Base-by-base conservation (phyloP, 2,888 invertebrate species). In the Sarcophaga variegata region DNA sequence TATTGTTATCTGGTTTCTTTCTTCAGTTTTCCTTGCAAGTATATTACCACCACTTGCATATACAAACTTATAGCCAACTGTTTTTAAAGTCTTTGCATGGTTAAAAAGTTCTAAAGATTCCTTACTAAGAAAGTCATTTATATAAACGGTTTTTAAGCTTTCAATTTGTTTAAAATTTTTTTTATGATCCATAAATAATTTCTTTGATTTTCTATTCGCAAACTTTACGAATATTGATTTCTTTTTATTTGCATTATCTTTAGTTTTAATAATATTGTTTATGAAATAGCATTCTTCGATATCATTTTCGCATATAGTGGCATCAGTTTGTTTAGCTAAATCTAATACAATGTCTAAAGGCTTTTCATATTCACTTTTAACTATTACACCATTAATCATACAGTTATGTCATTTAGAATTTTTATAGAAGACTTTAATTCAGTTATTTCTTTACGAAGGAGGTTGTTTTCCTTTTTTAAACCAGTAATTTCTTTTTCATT, bases 361-460 rank as follows among this genome's bases (percentile, higher is more conserved):
- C n/a, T 63, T 74, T n/a, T n/a, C 25, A 22, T n/a, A 17, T 47
- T 64, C 22, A 20, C 37, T 37, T 62, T 8, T n/a, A 27, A 12
- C 62, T 74, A 22, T 60, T 11, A 74, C 45, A 59, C 74, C 74
- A 74, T 74, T 62, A n/a, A 74, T 59, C 6, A 74, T 20, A 59
- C 62, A 74, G 37, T 37, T 37, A 20, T 74, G 20, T 72, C 60
- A 59, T 72, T 72, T 60, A 59, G n/a, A 72, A 60, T 27, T 59
- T 22, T 60, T 14, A 60, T 60, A 22, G 72, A 59, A 14, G 60
- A 72, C 14, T 72, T 59, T 12, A 72, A 25, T 37, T 72, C 14
- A 17, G 22, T 60, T 17, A 72, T 60, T 25, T 60, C 72, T 14
- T 72, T 37, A 17, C 37, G 25, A 12, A 72, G n/a, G 25, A 72